Evolutionary conservation across 92 coral and sea anemone species (phyloP).

Genomic region (Diadumene lineata): DNA sequence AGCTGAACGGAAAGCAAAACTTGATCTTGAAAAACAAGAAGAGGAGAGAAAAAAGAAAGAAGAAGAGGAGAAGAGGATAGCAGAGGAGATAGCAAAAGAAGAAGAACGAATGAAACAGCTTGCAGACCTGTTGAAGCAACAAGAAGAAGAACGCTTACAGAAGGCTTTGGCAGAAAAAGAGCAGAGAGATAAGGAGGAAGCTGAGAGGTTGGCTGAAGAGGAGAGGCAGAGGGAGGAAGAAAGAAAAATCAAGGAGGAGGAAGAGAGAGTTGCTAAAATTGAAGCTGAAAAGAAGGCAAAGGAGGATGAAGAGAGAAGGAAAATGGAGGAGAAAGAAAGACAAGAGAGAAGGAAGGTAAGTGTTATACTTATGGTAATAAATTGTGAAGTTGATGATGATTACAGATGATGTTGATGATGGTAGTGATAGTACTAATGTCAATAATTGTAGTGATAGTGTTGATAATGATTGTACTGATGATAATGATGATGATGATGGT

Average conservation of each 20-base stretch:
- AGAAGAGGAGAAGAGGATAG: slow-evolving; percentile 84
- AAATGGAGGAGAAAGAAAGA: slow-evolving; percentile 83
- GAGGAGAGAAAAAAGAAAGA: slow-evolving; percentile 78
- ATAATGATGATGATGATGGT: too few relatives aligned
- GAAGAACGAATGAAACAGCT: slow-evolving; percentile 82
- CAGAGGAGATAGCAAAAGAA: slow-evolving; percentile 88
- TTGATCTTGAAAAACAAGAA: slow-evolving; percentile 88
- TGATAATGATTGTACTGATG: too few relatives aligned
- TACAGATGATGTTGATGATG: neutral
- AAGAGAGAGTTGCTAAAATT: slow-evolving; percentile 64
- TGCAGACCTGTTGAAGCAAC: slow-evolving; percentile 71
- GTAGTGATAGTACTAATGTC: too few relatives aligned
- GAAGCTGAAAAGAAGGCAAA: slow-evolving; percentile 68
- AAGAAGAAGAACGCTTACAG: slow-evolving; percentile 76
- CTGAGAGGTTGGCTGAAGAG: slow-evolving; percentile 73
- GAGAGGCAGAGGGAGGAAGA: slow-evolving; percentile 77
- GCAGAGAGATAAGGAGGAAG: slow-evolving; percentile 65
- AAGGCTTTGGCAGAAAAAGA: slow-evolving; percentile 73
- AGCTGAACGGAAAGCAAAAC: slow-evolving; percentile 92
- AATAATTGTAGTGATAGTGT: too few relatives aligned
- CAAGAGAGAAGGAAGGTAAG: slow-evolving; percentile 89
- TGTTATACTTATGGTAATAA: too few relatives aligned
- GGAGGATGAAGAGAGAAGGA: slow-evolving; percentile 90
- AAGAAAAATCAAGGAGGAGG: slow-evolving; percentile 59
- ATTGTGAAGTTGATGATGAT: too few relatives aligned